Conservation (phyloP, 2,113 vertebrate genomes). For the Oreamnos americanus region DNA sequence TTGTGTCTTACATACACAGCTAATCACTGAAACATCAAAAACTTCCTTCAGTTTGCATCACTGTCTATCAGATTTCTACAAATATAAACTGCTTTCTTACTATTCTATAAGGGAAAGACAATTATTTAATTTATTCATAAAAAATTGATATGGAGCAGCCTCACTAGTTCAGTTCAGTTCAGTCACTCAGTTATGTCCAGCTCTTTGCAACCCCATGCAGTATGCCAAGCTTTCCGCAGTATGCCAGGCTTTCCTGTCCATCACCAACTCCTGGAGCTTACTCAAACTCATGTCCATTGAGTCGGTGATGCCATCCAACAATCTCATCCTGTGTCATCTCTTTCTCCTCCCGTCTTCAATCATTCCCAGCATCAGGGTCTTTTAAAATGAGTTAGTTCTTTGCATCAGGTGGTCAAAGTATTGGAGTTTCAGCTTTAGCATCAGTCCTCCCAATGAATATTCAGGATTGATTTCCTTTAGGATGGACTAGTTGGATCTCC, state of each 20-base stretch:
- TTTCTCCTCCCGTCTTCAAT: not conserved
- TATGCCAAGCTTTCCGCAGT: not conserved
- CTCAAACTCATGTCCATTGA: not conserved
- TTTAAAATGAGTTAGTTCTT: not conserved
- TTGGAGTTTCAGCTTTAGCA: not conserved
- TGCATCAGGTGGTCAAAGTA: not conserved
- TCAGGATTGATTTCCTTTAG: not conserved
- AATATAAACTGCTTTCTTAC: constrained; percentile 46
- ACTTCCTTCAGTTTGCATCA: not conserved
- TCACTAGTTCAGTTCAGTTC: not conserved
- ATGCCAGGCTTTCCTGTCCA: not conserved
- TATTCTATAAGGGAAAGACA: not conserved
- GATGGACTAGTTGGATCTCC: not conserved
- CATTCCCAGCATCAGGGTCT: not conserved
- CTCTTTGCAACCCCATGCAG: not conserved
- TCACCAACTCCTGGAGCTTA: not conserved
- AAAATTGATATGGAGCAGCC: not conserved
- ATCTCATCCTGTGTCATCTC: not conserved
- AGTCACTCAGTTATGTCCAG: not conserved
- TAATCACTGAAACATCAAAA: not conserved
- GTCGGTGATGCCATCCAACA: not conserved
- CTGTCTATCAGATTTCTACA: not conserved
- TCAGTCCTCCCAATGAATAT: not conserved
- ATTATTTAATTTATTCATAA: constrained; percentile 6
- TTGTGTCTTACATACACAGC: not conserved